Evolutionary conservation across 2,888 invertebrate genomes (phyloP).

Genomic region (Leucophenga montana): DNA sequence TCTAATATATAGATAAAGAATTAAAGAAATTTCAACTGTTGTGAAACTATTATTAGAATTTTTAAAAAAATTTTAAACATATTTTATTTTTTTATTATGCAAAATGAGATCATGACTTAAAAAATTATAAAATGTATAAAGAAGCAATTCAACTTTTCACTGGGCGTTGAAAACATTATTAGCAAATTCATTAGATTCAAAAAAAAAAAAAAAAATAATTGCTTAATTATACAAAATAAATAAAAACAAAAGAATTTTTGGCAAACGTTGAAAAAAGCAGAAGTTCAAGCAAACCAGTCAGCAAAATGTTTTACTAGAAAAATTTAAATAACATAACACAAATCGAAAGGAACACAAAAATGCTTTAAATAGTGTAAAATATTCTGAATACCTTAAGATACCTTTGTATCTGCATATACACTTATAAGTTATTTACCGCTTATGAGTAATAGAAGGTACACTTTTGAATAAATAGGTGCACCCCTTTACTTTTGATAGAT

Average conservation of each 20-base stretch:
- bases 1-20: too few species aligned
- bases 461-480: too few species aligned
- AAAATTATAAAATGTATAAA: neutral
- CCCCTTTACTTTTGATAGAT: neutral
- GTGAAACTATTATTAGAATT: too few species aligned
- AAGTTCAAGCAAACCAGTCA: too few species aligned
- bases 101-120: constrained; percentile 29
- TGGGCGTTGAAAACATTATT: constrained; percentile 14
- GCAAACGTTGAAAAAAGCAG: neutral
- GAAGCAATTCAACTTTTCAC: constrained; percentile 12
- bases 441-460: too few species aligned
- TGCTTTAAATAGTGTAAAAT: too few species aligned
- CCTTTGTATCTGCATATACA: neutral
- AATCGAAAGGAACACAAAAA: too few species aligned
- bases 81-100: neutral
- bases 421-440: neutral
- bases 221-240: neutral
- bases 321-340: neutral
- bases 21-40: too few species aligned
- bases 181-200: neutral
- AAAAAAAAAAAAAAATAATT: neutral
- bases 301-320: too few species aligned
- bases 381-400: neutral
- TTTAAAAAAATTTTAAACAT: too few species aligned
- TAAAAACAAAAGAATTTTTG: neutral